A percentile compares a stretch with the other conserved stretches of the same genome.
Conservation (phyloP, 92 coral and sea anemone species). For the Paragorgia papillata region DNA sequence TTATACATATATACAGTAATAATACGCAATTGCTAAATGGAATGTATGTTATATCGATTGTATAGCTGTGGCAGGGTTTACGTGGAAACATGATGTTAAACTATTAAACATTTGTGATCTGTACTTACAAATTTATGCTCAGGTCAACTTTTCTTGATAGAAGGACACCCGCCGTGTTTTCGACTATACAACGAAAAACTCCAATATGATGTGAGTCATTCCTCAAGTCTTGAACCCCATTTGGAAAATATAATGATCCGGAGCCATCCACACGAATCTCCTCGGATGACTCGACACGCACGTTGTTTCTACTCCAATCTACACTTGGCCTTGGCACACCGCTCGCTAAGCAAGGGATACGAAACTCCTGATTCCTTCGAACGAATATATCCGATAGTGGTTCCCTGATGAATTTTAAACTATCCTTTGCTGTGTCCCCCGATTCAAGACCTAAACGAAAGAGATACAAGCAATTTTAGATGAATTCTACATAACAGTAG, state of each 20-base stretch:
- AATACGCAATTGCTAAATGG: too few species aligned
- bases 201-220: conserved; percentile 7
- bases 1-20: too few species aligned
- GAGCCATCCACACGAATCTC: background rate
- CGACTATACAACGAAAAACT: conserved; percentile 18
- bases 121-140: conserved; percentile 29
- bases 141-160: conserved; percentile 18
- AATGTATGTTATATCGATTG: too few species aligned
- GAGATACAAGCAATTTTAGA: too few species aligned
- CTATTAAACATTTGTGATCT: too few species aligned
- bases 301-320: background rate
- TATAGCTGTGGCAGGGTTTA: too few species aligned
- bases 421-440: too few species aligned
- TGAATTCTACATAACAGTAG: too few species aligned
- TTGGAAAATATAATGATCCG: background rate
- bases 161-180: conserved; percentile 19
- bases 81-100: too few species aligned
- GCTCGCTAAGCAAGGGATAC: background rate
- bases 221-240: conserved; percentile 2
- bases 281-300: background rate
- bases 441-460: too few species aligned
- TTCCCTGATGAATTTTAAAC: too few species aligned
- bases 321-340: background rate
- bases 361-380: background rate
- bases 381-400: background rate